Evolutionary conservation across 2,113 vertebrate genomes (phyloP), one percentile per base, ranked within the genome.

Genomic region (Nestor notabilis): DNA sequence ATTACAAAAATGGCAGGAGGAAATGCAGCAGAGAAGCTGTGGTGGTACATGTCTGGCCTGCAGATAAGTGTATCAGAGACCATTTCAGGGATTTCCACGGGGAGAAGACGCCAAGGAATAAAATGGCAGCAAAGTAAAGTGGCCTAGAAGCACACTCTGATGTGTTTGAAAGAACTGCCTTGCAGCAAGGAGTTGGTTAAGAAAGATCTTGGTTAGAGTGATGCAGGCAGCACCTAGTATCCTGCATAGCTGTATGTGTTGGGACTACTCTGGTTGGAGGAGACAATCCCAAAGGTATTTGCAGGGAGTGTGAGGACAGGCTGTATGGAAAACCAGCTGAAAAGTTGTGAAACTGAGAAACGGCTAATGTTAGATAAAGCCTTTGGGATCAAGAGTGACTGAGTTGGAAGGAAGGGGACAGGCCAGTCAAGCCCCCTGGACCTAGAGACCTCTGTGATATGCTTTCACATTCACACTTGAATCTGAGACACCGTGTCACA

Each of bases 401-500:
- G 55, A 75, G 50, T 41, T 66, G 63, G 43, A 82, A 87, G n/a
- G 46, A 75, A 68, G 3, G 14, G 8, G 14, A 53, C 39, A 50
- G 43, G 11, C 25, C 55, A 82, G 39, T 10, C 60, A 77, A 56
- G 72, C 20, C 27, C 20, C 27, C 33, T 52, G 27, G 44, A 52
- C n/a, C 9, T 52, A 87, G 56, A 71, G 18, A 83, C 3, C 13
- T 72, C 52, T 56, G 29, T 63, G 24, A 44, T 15, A 89, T n/a
- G n/a, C n/a, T n/a, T n/a, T n/a, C n/a, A n/a, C 3, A 1, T 69
- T 91, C 1, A 0, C 37, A 14, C 31, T 75, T 1, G 1, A 92
- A 76, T 77, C 24, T 50, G 39, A 87, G 35, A 55, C 1, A 4
- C 21, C 43, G 14, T 1, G 1, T 23, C 33, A 87, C 82, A 92